A percentile compares a stretch with the other conserved stretches of the same genome.
Evolutionary conservation across 2,888 invertebrate species (phyloP).

Genomic region (Lithodes maja): DNA sequence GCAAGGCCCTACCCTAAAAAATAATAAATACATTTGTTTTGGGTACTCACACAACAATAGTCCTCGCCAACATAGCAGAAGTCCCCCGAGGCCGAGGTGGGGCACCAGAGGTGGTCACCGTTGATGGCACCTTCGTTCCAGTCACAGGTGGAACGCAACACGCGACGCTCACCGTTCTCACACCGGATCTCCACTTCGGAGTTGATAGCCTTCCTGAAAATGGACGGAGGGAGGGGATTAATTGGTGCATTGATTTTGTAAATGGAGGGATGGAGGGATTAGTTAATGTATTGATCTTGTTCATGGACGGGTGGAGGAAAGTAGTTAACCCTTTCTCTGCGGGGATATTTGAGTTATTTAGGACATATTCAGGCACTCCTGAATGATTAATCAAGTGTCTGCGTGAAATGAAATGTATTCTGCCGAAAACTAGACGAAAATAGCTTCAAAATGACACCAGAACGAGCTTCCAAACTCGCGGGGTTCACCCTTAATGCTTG

Average conservation of each 20-base stretch:
- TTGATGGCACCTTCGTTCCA: constrained; percentile 91
- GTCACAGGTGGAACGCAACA: constrained; percentile 83
- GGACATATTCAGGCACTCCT: no score
- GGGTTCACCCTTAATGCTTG: no score
- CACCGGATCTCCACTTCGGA: constrained; percentile 72
- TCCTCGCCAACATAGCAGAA: constrained; percentile 93
- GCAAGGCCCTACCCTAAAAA: not conserved
- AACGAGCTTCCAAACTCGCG: no score
- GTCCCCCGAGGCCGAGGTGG: constrained; percentile 93
- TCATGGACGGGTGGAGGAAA: no score
- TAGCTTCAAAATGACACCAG: no score
- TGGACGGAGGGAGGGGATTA: not conserved
- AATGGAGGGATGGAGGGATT: not conserved
- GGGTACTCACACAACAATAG: constrained; percentile 85
- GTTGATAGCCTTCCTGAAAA: constrained; percentile 71
- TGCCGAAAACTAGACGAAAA: no score
- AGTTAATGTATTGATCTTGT: no score
- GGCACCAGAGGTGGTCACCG: constrained; percentile 95
- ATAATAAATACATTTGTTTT: not conserved
- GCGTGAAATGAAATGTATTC: no score
- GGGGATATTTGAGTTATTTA: no score
- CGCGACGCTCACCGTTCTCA: constrained; percentile 72
- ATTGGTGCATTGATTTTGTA: not conserved
- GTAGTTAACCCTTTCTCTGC: no score
- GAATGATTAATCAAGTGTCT: no score